These are phyloP conservation scores for Drosophila flavopinicola DNA, from an alignment of 2,888 invertebrate genomes.

Conservation along the genomic window DNA sequence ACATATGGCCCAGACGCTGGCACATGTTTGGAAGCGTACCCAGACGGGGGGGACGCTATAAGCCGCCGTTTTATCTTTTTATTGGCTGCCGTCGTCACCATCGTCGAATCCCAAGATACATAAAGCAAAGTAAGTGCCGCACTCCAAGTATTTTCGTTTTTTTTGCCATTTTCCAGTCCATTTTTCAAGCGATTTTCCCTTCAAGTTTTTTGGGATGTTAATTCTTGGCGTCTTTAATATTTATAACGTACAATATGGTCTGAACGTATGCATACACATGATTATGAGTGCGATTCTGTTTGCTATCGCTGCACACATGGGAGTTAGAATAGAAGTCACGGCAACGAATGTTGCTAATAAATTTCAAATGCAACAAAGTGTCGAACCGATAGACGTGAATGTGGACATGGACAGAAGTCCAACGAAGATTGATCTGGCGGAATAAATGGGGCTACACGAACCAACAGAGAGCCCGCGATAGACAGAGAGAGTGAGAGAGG, in stretches of 20 bases:
- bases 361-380: constrained; percentile 79
- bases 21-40: constrained; percentile 27
- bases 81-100: constrained; percentile 56
- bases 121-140: constrained; percentile 44
- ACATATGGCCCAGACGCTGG: constrained; percentile 45
- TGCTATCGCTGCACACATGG: constrained; percentile 34
- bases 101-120: constrained; percentile 39
- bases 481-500: not conserved
- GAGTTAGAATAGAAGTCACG: constrained; percentile 9
- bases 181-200: constrained; percentile 48
- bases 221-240: constrained; percentile 33
- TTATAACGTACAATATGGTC: constrained; percentile 60
- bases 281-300: constrained; percentile 34
- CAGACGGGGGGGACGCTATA: constrained; percentile 35
- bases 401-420: constrained; percentile 54
- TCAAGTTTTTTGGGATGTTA: constrained; percentile 25
- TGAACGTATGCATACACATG: constrained; percentile 11
- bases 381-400: constrained; percentile 64
- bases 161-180: constrained; percentile 44
- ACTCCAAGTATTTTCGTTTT: constrained; percentile 42
- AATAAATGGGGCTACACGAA: constrained; percentile 69
- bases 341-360: constrained; percentile 65
- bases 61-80: constrained; percentile 68
- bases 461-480: not conserved
- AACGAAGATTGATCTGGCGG: constrained; percentile 81